Conservation (phyloP, 2,888 invertebrate genomes). For the Volucella inflata region DNA sequence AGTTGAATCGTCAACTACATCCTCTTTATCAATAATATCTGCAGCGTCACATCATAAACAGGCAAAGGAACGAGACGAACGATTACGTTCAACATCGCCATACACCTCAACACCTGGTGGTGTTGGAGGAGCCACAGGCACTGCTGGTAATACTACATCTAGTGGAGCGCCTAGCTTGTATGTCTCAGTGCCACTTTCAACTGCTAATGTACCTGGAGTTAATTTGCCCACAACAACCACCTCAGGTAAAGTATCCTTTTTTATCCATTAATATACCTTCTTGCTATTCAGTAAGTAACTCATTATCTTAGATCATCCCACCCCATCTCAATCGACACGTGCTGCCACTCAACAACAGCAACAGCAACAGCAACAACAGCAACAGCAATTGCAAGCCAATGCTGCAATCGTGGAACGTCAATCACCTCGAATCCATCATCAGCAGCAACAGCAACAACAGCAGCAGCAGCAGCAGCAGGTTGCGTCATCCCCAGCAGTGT, state of each 20-base stretch:
- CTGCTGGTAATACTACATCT: slow-evolving; percentile 56
- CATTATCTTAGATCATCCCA: slow-evolving; percentile 73
- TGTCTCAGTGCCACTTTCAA: slow-evolving; percentile 87
- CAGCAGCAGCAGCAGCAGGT: slow-evolving; percentile 27
- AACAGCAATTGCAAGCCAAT: slow-evolving; percentile 70
- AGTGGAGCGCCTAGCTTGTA: slow-evolving; percentile 85
- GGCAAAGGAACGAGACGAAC: slow-evolving; percentile 62
- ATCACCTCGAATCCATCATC: slow-evolving; percentile 78
- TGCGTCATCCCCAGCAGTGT: slow-evolving; percentile 69
- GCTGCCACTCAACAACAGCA: slow-evolving; percentile 74
- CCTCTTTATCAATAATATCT: slow-evolving; percentile 57
- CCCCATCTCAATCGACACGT: slow-evolving; percentile 76
- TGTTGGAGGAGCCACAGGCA: slow-evolving; percentile 52
- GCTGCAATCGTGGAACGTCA: slow-evolving; percentile 76
- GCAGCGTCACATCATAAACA: slow-evolving; percentile 70
- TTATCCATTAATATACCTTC: neutral
- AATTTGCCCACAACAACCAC: slow-evolving; percentile 81
- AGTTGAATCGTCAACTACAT: slow-evolving; percentile 77
- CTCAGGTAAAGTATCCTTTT: slow-evolving; percentile 47
- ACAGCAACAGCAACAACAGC: slow-evolving; percentile 50
- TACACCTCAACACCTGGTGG: slow-evolving; percentile 61
- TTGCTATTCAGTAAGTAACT: slow-evolving; percentile 5
- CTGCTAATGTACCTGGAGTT: slow-evolving; percentile 84
- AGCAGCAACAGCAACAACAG: no score
- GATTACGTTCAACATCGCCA: slow-evolving; percentile 56